Evolutionary conservation across 1,140 invertebrate genomes (phyloP).

Genomic region (Oryctes rhinoceros): DNA sequence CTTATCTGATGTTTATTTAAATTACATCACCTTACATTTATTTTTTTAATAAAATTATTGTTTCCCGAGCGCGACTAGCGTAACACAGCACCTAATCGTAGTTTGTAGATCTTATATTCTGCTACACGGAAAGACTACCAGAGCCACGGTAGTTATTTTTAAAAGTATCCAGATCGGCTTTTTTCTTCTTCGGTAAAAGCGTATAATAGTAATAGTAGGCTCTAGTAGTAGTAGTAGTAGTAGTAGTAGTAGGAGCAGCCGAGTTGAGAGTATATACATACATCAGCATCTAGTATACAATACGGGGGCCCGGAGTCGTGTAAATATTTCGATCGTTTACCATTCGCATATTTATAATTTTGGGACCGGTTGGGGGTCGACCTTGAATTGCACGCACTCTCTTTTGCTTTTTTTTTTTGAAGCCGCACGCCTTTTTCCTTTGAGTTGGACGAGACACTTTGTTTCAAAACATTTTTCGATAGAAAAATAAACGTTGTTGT

Average conservation of each 20-base stretch:
- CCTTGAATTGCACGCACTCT: neutral
- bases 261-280: neutral
- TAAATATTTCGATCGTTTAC: conserved; percentile 29
- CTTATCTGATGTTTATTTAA: conserved; percentile 39
- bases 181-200: conserved; percentile 19
- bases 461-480: neutral
- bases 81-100: neutral
- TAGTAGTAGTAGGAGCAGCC: no score
- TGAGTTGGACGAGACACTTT: neutral
- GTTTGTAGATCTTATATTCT: neutral
- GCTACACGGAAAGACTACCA: neutral
- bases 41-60: conserved; percentile 41
- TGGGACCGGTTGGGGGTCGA: neutral
- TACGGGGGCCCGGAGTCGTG: neutral
- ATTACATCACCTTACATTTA: conserved; percentile 35
- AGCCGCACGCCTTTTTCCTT: neutral
- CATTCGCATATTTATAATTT: conserved; percentile 18
- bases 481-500: neutral
- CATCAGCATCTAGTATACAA: conserved; percentile 14
- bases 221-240: no score
- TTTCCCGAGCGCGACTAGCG: neutral
- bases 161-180: conserved; percentile 14
- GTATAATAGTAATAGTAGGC: neutral
- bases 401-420: neutral
- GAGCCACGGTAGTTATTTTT: conserved; percentile 21